Conservation (phyloP, 2,888 invertebrate genomes). For the Hirtodrosophila histrioides region DNA sequence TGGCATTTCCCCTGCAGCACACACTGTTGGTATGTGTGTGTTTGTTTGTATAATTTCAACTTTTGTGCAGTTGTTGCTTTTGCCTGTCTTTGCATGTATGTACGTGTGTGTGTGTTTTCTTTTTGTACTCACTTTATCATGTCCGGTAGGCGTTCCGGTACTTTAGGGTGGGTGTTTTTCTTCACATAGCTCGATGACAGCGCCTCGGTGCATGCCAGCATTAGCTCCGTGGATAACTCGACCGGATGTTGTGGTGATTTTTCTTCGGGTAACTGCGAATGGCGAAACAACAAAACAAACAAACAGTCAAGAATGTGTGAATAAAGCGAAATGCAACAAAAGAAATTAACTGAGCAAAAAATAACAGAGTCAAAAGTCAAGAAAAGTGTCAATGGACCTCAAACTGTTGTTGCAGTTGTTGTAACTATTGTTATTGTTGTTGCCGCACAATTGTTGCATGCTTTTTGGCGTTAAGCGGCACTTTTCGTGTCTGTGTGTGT, state of each 20-base stretch:
- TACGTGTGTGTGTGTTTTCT: conserved; percentile 1
- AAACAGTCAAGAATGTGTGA: conserved; percentile 13
- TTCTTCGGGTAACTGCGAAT: conserved; percentile 84
- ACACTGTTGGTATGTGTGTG: not conserved
- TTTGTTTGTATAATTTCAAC: conserved; percentile 13
- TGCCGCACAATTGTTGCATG: conserved; percentile 73
- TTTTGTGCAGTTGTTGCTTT: conserved; percentile 32
- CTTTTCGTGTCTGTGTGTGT: conserved; percentile 23
- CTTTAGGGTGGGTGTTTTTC: conserved; percentile 84
- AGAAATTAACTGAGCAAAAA: conserved; percentile 10
- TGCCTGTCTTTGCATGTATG: conserved; percentile 4
- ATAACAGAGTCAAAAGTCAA: conserved; percentile 19
- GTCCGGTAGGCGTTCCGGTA: conserved; percentile 85
- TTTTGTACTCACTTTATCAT: conserved; percentile 84
- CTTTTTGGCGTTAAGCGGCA: conserved; percentile 60
- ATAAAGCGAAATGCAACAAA: conserved; percentile 18
- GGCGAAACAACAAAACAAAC: conserved; percentile 31
- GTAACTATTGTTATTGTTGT: conserved; percentile 8
- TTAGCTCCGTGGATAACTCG: conserved; percentile 84
- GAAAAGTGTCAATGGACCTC: conserved; percentile 41
- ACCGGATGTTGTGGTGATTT: conserved; percentile 85
- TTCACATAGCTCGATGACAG: conserved; percentile 84
- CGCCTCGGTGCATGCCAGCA: conserved; percentile 84
- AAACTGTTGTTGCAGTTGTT: conserved; percentile 4
- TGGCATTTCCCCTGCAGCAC: conserved; percentile 42